phyloP scores from a whole-genome alignment of 2,888 invertebrate species.

The Phalera bucephala region DNA sequence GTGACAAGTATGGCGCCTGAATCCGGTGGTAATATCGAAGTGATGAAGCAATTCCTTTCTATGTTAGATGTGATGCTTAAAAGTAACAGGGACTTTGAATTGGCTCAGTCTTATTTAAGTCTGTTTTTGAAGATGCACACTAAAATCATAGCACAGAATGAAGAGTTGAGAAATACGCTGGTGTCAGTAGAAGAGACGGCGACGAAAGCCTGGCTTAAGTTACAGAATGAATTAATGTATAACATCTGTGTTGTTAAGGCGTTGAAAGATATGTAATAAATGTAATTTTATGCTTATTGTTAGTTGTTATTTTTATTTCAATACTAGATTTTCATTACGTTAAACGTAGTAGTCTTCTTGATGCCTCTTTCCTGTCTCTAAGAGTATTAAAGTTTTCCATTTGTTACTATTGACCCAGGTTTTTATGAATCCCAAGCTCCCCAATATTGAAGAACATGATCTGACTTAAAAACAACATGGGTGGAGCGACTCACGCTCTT shows the following conservation, averaged over 20 bases:
- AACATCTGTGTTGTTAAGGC: slow-evolving; percentile 89
- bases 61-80: slow-evolving; percentile 88
- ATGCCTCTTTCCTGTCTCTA: no score
- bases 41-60: slow-evolving; percentile 91
- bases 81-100: slow-evolving; percentile 92
- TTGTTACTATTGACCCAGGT: no score
- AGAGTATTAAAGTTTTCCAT: no score
- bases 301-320: no score
- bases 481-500: no score
- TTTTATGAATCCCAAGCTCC: no score
- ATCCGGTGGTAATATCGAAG: slow-evolving; percentile 86
- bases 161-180: slow-evolving; percentile 80
- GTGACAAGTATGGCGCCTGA: slow-evolving; percentile 90
- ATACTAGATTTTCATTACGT: no score
- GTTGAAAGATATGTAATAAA: slow-evolving; percentile 84
- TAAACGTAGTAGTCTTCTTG: no score
- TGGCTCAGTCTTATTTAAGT: slow-evolving; percentile 94
- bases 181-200: slow-evolving; percentile 83
- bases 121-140: slow-evolving; percentile 93
- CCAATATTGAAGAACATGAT: no score
- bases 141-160: slow-evolving; percentile 79
- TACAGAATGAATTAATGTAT: slow-evolving; percentile 88
- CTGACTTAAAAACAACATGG: no score
- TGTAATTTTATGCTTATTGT: slow-evolving; percentile 11
- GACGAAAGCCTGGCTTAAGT: slow-evolving; percentile 84